Conservation (phyloP, 2,797 vertebrate species). For the Pseudochaenichthys georgianus region DNA sequence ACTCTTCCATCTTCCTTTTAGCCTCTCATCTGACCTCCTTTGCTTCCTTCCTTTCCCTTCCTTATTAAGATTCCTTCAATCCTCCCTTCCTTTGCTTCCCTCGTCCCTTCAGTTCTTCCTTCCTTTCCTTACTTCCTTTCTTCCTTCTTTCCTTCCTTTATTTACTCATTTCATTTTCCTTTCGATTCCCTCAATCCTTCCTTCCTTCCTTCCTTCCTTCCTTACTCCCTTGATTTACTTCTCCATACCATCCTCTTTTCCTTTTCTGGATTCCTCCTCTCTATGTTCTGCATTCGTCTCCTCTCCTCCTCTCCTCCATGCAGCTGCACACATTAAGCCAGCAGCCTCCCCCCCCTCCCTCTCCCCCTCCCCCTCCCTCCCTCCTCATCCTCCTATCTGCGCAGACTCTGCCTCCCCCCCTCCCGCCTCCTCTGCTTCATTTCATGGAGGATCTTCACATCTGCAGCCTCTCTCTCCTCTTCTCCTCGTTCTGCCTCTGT, state of each 20-base stretch:
- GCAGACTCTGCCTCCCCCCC: slow-evolving; percentile 64
- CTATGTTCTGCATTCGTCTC: not conserved
- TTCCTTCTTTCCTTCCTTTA: not conserved
- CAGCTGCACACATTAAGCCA: not conserved
- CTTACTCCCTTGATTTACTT: no score
- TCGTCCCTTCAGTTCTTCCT: no score
- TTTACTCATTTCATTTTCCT: not conserved
- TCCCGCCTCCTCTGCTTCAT: slow-evolving; percentile 51
- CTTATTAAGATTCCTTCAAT: no score
- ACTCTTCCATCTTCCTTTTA: no score
- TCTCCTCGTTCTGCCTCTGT: slow-evolving; percentile 38
- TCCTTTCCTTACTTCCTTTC: not conserved
- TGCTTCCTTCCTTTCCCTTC: no score
- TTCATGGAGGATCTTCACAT: slow-evolving; percentile 73
- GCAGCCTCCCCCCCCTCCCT: not conserved
- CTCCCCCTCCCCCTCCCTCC: slow-evolving; percentile 21
- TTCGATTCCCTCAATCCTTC: not conserved
- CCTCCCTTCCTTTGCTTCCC: no score
- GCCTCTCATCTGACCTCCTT: no score
- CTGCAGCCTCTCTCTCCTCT: slow-evolving; percentile 56
- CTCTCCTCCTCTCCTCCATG: slow-evolving; percentile 4
- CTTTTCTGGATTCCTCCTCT: not conserved
- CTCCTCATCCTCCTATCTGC: slow-evolving; percentile 62
- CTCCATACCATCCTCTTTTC: no score
- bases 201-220: not conserved